phyloP scores from a whole-genome alignment of 2,113 vertebrate genomes.

The Pygoscelis adeliae region DNA sequence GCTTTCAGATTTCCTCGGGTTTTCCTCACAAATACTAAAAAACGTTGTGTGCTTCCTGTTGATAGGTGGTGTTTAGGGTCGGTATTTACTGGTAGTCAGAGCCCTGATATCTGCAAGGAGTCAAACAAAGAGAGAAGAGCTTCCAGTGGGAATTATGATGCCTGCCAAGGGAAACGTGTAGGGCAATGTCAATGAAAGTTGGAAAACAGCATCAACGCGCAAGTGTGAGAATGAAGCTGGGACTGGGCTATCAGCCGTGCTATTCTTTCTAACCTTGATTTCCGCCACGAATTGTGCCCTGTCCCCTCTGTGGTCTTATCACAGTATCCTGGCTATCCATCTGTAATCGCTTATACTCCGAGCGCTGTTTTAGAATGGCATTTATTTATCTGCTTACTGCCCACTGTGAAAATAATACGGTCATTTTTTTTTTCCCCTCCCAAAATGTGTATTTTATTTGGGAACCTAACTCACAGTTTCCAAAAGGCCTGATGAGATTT shows the following conservation, averaged over 20 bases:
- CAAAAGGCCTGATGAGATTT: background rate
- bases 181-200: background rate
- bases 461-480: background rate
- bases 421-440: background rate
- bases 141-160: background rate
- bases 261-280: background rate
- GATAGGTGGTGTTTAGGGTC: background rate
- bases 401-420: background rate
- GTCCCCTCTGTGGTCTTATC: background rate
- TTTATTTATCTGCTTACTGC: background rate
- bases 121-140: background rate
- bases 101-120: background rate
- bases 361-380: background rate
- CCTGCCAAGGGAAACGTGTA: background rate
- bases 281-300: background rate
- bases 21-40: background rate
- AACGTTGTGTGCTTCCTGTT: fast-evolving
- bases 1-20: background rate
- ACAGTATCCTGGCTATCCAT: background rate
- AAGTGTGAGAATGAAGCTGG: background rate
- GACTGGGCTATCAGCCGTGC: background rate
- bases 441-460: background rate
- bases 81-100: background rate
- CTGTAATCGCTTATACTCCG: background rate
- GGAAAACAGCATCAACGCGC: background rate